Conservation (phyloP, 1,140 invertebrate genomes). For the Drosophila lacteicornis region DNA sequence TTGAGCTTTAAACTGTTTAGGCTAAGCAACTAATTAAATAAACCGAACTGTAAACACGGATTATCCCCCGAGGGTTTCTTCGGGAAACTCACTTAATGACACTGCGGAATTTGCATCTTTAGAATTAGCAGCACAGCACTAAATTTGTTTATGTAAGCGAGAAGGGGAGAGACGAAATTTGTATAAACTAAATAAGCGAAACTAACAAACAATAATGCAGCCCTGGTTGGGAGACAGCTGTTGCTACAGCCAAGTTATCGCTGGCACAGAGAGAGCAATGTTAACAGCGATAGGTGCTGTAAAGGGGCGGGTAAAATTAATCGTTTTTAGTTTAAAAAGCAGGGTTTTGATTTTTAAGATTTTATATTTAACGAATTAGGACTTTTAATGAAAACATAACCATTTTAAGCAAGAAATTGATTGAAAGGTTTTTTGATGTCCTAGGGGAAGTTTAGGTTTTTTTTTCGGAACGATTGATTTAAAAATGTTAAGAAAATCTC, state of each 20-base stretch:
- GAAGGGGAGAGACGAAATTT: conserved; percentile 9
- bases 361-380: too few species aligned
- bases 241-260: conserved; percentile 3
- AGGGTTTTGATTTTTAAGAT: too few species aligned
- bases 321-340: too few species aligned
- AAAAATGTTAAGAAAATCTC: too few species aligned
- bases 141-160: conserved; percentile 40
- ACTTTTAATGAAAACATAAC: too few species aligned
- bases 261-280: too few species aligned
- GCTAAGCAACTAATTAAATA: conserved; percentile 30
- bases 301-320: too few species aligned
- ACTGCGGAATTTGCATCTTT: conserved; percentile 6
- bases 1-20: conserved; percentile 65
- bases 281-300: too few species aligned
- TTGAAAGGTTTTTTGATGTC: too few species aligned
- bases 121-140: conserved; percentile 1
- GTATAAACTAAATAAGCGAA: conserved; percentile 21
- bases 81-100: background rate
- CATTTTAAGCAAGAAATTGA: too few species aligned
- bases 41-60: conserved; percentile 6
- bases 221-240: conserved; percentile 26
- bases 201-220: conserved; percentile 41
- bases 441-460: too few species aligned
- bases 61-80: background rate
- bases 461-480: too few species aligned